Base-by-base conservation (phyloP, 2,888 invertebrate species). In the Agelastica alni region DNA sequence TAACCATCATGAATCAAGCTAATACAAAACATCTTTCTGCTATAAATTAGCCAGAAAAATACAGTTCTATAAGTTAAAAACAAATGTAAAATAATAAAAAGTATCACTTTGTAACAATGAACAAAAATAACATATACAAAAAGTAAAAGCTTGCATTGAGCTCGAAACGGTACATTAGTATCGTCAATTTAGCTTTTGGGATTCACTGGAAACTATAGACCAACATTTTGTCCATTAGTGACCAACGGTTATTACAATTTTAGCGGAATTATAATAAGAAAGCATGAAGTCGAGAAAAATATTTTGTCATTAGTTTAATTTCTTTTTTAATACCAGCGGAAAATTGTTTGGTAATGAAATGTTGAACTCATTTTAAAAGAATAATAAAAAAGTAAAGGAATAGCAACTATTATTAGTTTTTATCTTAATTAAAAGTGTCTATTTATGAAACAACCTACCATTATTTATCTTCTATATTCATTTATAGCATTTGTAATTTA, bases 101-200 rank as follows among this genome's bases (percentile, higher is more conserved):
- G 70, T 74, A 74, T 75, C 75, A 75, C 75, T 71, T 74, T 73
- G 67, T 73, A 75, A 75, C 74, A 74, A 73, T 70, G 70, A 71
- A 69, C 70, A 71, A 67, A 72, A 70, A 70, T 65, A 69, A 74
- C 73, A 69, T 72, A 73, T 71, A 73, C 70, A 71, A 64, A 62
- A 63, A 61, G 56, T 59, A 58, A 45, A 51, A 41, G 37, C 66
- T 65, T 64, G 58, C 63, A 64, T 61, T 63, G 64, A 60, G 65
- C 60, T 62, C 58, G 56, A 62, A 62, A 60, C 45, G 13, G 13
- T 10, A 44, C 14, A 31, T 44, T 10, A 4, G 9, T 31, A 13
- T 14, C 16, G 14, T 34, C 14, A 12, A 1, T 4, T 12, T 12
- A 6, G n/a, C 30, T 12, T 5, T 9, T 32, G 5, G 20, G 31